Base-by-base conservation (phyloP, 2,113 vertebrate genomes). In the Ailuropoda melanoleuca region DNA sequence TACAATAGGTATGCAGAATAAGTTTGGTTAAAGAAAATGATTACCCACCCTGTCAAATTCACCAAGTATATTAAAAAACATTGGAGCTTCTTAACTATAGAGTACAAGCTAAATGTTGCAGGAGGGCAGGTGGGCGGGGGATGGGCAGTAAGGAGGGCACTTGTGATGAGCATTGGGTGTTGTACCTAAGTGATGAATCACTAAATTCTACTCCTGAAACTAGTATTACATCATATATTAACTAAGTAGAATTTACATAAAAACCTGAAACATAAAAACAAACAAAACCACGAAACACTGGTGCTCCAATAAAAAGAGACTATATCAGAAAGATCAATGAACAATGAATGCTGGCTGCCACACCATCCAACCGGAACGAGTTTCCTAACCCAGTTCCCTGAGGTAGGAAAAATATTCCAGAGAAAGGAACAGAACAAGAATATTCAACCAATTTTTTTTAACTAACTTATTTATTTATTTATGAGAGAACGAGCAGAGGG, bases 11-110 rank as follows among this genome's bases (percentile, higher is more conserved):
- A 78, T 0, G 1, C 64, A 19, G 29, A 68, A 4, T 68, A 58
- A 37, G 10, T 90, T 88, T 86, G 94, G 37, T 9, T 53, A 39
- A 89, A 80, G 31, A 84, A 93, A 92, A 68, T 88, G 23, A 34
- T 80, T 72, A 15, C 48, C 46, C 6, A 4, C 31, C 12, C 60
- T 29, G 39, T 75, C 21, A 83, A 93, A 94, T 66, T 96, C 83
- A 95, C 29, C 60, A 82, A 88, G 12, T 84, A 58, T 84, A 88
- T 48, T 74, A 53, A 88, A 96, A 78, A 68, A 68, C 43, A 80
- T 3, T 70, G 39, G 18, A 66, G 7, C 8, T 58, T 64, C 62
- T 72, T 72, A 72, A 43, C 70, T 43, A 72, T 12, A 72, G 11
- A 43, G 70, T 43, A 70, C n/a, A 37, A 19, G 43, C 64, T 24